Evolutionary conservation across 1,140 invertebrate species (phyloP).

Genomic region (Scaptomyza pallida): DNA sequence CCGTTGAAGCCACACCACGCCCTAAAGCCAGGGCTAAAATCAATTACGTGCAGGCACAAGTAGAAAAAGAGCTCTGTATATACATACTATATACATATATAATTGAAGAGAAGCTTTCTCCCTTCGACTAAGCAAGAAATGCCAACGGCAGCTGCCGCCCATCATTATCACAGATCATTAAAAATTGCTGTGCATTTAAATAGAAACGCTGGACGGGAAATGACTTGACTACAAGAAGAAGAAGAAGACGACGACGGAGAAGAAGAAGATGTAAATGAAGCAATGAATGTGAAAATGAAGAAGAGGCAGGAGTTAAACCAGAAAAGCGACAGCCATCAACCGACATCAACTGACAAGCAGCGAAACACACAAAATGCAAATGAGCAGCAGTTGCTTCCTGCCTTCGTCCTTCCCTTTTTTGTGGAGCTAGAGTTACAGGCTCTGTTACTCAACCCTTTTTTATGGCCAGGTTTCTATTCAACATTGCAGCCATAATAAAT

Average conservation of each 20-base stretch:
- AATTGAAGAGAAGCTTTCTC: too few species aligned
- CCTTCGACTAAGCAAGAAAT: conserved; percentile 56
- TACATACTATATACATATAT: too few species aligned
- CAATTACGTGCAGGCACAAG: conserved; percentile 30
- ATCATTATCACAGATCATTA: conserved; percentile 82
- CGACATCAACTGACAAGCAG: conserved; percentile 3
- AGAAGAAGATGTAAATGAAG: too few species aligned
- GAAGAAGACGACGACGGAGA: conserved; percentile 4
- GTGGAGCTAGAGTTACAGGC: neutral
- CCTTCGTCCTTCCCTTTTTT: neutral
- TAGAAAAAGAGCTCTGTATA: neutral
- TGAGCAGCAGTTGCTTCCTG: too few species aligned
- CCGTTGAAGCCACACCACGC: conserved; percentile 12
- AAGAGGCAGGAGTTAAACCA: conserved; percentile 9
- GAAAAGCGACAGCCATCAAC: conserved; percentile 37
- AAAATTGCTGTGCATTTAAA: conserved; percentile 63
- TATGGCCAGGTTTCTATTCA: conserved; percentile 16
- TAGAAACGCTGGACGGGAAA: conserved; percentile 49
- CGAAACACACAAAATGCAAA: conserved; percentile 68
- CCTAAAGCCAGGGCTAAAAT: conserved; percentile 19
- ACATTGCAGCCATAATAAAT: conserved; percentile 38
- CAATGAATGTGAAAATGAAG: conserved; percentile 18
- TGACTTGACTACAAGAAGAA: conserved; percentile 47
- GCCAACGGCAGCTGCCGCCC: conserved; percentile 58
- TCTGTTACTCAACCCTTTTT: neutral